Evolutionary conservation across 2,797 vertebrate genomes (phyloP).

Genomic region (Craterocephalus amniculus): DNA sequence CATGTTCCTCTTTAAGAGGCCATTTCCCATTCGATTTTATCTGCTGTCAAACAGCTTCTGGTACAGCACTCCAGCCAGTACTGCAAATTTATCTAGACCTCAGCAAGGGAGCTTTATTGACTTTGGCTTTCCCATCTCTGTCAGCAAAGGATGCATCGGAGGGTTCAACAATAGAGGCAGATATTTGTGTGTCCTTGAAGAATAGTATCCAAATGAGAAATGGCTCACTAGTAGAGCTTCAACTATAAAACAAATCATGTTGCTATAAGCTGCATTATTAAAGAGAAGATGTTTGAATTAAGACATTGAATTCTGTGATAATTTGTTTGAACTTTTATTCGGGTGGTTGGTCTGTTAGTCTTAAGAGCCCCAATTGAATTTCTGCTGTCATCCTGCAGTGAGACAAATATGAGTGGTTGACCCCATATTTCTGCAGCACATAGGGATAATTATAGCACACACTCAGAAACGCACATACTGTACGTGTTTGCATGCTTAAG

Average conservation of each 20-base stretch:
- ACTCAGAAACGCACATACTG: conserved; percentile 3
- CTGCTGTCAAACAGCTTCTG: conserved; percentile 58
- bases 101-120: conserved; percentile 67
- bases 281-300: conserved; percentile 20
- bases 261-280: neutral
- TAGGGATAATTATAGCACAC: conserved; percentile 59
- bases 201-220: conserved; percentile 24
- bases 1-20: conserved; percentile 42
- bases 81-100: conserved; percentile 54
- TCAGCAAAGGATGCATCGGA: conserved; percentile 54
- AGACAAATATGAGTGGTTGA: conserved; percentile 41
- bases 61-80: conserved; percentile 41
- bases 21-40: conserved; percentile 63
- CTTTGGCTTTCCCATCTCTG: conserved; percentile 57
- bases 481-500: conserved; percentile 32
- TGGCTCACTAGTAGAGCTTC: conserved; percentile 6
- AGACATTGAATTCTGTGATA: neutral
- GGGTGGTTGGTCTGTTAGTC: conserved; percentile 5
- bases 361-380: conserved; percentile 47
- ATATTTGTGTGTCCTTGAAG: conserved; percentile 30
- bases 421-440: conserved; percentile 53
- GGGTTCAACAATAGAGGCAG: conserved; percentile 25
- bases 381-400: conserved; percentile 41
- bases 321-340: conserved; percentile 19
- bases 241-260: neutral